Conservation (phyloP, 2,888 invertebrate species). For the Scaptomyza reducta region DNA sequence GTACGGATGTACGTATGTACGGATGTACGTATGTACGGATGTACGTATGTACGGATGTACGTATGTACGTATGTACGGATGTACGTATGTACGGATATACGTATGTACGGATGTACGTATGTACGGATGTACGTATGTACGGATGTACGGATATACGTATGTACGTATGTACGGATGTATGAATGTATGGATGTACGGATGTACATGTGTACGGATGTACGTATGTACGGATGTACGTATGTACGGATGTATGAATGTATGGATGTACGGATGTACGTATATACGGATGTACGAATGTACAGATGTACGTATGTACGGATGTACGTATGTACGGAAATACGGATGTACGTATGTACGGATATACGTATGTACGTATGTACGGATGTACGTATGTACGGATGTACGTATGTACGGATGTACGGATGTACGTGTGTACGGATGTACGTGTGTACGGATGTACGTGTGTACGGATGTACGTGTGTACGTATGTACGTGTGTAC, state of each 20-base stretch:
- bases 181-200: too few relatives aligned
- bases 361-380: conserved; percentile 8
- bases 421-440: conserved; percentile 8
- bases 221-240: too few relatives aligned
- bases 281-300: too few relatives aligned
- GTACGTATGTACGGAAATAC: too few relatives aligned
- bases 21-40: too few relatives aligned
- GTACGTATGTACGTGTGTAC: conserved; percentile 7
- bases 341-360: too few relatives aligned
- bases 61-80: too few relatives aligned
- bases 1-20: conserved; percentile 9
- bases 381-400: too few relatives aligned
- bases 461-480: neutral
- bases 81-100: neutral
- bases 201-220: conserved; percentile 10
- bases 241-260: too few relatives aligned
- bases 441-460: too few relatives aligned
- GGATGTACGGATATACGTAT: neutral
- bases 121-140: too few relatives aligned
- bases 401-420: too few relatives aligned
- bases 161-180: conserved; percentile 6
- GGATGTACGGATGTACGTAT: conserved; percentile 12
- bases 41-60: conserved; percentile 10
- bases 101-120: conserved; percentile 9
- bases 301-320: conserved; percentile 8